Evolutionary conservation across 2,797 vertebrate species (phyloP).

Genomic region (Bucorvus abyssinicus): DNA sequence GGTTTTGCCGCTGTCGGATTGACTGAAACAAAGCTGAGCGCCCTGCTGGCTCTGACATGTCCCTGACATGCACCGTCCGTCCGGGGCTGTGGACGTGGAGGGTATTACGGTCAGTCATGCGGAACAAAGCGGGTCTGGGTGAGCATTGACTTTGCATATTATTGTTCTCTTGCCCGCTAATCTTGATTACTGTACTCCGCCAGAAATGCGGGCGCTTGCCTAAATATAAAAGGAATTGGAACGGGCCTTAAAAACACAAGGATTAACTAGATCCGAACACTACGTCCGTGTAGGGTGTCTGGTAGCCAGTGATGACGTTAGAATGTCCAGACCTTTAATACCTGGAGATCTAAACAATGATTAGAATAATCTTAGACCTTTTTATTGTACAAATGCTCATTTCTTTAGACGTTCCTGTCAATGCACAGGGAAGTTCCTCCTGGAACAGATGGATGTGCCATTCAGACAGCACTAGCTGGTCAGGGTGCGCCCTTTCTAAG

Average conservation of each 20-base stretch:
- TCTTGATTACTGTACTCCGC: background rate
- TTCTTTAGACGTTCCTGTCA: background rate
- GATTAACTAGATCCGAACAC: background rate
- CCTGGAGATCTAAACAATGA: background rate
- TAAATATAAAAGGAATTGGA: background rate
- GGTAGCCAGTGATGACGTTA: background rate
- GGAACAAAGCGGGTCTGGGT: background rate
- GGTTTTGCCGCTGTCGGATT: background rate
- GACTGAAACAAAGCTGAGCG: background rate
- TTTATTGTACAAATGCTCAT: background rate
- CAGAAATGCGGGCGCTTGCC: background rate
- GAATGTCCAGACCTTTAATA: background rate
- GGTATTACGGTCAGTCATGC: constrained; percentile 43
- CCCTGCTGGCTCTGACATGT: background rate
- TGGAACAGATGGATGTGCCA: background rate
- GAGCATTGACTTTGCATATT: background rate
- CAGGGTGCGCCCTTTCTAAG: background rate
- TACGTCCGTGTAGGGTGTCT: fast-evolving
- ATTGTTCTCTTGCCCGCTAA: background rate
- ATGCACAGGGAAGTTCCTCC: background rate
- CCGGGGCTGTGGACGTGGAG: background rate
- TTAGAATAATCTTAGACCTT: background rate
- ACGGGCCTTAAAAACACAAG: background rate
- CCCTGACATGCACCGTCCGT: background rate
- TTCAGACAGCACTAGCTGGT: background rate